Percentiles rank a stretch among this genome's conserved stretches.
These are phyloP conservation scores for Serranochromis macrocephalus DNA, from an alignment of 2,113 vertebrate species.

Conservation along the genomic window DNA sequence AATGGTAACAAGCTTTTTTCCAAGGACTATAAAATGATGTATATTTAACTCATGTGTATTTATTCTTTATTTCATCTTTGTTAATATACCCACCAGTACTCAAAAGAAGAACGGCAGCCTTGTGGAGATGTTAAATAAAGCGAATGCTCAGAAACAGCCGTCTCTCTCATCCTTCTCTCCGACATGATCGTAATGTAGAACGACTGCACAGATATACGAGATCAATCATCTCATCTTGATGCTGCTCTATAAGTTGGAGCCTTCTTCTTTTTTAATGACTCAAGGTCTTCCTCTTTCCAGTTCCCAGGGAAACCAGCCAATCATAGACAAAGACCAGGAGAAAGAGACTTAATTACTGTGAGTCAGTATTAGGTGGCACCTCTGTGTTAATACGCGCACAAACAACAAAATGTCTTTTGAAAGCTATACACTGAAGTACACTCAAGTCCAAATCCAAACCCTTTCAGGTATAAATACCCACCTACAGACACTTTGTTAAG, in stretches of 20 bases:
- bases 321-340: background rate
- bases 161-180: background rate
- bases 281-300: background rate
- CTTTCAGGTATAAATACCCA: background rate
- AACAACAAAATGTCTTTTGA: background rate
- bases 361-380: background rate
- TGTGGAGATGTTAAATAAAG: background rate
- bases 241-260: background rate
- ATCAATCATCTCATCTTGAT: background rate
- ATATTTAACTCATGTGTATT: background rate
- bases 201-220: background rate
- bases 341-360: background rate
- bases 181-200: background rate
- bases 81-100: background rate
- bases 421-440: background rate
- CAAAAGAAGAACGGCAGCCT: background rate
- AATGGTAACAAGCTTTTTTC: background rate
- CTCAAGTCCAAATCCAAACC: background rate
- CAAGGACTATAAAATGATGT: background rate
- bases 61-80: background rate
- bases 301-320: background rate
- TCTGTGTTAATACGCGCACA: accelerated
- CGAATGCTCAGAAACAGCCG: background rate
- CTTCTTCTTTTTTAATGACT: background rate
- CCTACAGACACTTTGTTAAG: background rate